phyloP scores from a whole-genome alignment of 2,888 invertebrate species.

The Andrena hattorfiana region DNA sequence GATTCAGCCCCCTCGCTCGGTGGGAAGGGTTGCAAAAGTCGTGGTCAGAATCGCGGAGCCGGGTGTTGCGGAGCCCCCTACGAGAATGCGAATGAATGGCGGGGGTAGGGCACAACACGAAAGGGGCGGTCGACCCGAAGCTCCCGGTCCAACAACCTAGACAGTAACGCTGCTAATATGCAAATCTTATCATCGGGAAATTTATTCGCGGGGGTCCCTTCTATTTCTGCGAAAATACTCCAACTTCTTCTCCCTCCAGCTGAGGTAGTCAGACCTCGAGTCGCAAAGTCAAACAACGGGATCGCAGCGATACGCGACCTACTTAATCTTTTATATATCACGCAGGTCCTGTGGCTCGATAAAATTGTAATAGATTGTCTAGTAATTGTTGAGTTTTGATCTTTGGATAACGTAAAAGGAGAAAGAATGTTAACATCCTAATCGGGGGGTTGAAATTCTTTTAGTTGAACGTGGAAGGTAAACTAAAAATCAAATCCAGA shows the following conservation, averaged over 20 bases:
- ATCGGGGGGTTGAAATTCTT: too few species aligned
- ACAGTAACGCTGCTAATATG: slow-evolving; percentile 78
- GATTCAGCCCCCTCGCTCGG: slow-evolving; percentile 48
- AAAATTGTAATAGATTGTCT: too few species aligned
- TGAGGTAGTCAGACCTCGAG: not conserved
- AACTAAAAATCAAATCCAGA: too few species aligned
- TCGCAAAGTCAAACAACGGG: too few species aligned
- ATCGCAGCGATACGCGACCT: too few species aligned
- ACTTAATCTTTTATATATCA: too few species aligned
- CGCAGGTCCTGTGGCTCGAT: too few species aligned
- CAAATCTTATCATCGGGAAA: slow-evolving; percentile 76
- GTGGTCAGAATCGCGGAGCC: slow-evolving; percentile 68
- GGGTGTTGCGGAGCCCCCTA: slow-evolving; percentile 57
- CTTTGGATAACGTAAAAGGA: too few species aligned
- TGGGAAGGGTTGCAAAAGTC: slow-evolving; percentile 69
- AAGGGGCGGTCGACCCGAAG: slow-evolving; percentile 74
- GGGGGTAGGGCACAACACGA: slow-evolving; percentile 73
- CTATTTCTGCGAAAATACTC: slow-evolving; percentile 33
- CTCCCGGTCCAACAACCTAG: slow-evolving; percentile 58
- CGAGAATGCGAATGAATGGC: slow-evolving; percentile 76
- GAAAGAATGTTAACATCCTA: too few species aligned
- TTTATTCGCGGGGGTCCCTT: slow-evolving; percentile 64
- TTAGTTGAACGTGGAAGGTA: too few species aligned
- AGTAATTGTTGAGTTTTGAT: too few species aligned
- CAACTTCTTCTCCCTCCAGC: not conserved